Evolutionary conservation across 2,888 invertebrate genomes (phyloP).

Genomic region (Aethes cnicana): DNA sequence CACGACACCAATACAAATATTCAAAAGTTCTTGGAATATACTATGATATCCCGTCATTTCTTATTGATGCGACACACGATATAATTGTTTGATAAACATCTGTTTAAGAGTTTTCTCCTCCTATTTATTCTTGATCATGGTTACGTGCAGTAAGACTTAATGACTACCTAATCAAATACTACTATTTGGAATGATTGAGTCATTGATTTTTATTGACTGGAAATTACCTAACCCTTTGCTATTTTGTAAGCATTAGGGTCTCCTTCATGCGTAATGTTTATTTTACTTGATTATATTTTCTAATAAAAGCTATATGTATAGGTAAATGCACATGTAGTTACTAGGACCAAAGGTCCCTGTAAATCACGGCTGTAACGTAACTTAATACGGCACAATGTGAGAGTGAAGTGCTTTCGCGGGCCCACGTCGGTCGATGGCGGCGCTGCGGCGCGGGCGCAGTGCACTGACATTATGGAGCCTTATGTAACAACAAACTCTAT

Average conservation of each 20-base stretch:
- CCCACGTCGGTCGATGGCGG: constrained; percentile 51
- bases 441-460: constrained; percentile 48
- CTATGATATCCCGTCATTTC: background rate
- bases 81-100: background rate
- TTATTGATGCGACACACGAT: background rate
- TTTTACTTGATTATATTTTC: no score
- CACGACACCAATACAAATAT: constrained; percentile 44
- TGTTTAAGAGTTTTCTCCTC: constrained; percentile 23
- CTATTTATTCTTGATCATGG: constrained; percentile 2
- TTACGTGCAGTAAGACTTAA: no score
- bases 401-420: constrained; percentile 70
- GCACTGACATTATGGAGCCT: constrained; percentile 67
- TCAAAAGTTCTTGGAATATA: constrained; percentile 1
- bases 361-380: constrained; percentile 19
- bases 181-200: no score
- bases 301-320: no score
- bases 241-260: no score
- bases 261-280: no score
- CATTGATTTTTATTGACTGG: no score
- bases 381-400: constrained; percentile 47
- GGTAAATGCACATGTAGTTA: no score
- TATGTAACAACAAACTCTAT: constrained; percentile 64
- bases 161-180: no score
- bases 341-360: no score
- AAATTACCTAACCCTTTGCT: no score